A percentile compares a stretch with the other conserved stretches of the same genome.
Conservation (phyloP, 2,113 vertebrate species). For the Phyllostomus hastatus region DNA sequence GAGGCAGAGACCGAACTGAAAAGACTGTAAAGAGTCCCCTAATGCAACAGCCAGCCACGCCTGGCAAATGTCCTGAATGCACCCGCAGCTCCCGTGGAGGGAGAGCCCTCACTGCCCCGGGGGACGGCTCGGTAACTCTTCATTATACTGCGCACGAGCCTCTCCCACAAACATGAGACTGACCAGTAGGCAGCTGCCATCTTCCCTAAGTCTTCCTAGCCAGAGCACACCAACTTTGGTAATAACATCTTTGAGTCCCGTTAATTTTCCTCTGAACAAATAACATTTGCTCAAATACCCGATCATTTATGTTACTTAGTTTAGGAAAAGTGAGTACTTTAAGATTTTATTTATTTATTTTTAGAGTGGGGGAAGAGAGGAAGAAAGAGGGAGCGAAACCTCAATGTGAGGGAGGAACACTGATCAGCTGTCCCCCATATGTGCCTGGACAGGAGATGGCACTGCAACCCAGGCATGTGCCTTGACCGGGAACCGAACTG, state of each 20-base stretch:
- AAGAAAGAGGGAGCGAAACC: too few relatives aligned
- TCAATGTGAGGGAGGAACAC: too few relatives aligned
- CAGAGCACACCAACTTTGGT: not conserved
- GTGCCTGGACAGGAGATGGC: too few relatives aligned
- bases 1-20: not conserved
- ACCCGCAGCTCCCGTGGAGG: accelerated
- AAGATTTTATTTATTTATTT: too few relatives aligned
- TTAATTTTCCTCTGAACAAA: not conserved
- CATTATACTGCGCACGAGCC: not conserved
- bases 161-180: not conserved
- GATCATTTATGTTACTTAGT: not conserved
- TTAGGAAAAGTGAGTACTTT: not conserved
- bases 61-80: not conserved
- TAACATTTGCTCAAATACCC: not conserved
- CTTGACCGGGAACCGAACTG: too few relatives aligned
- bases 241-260: not conserved
- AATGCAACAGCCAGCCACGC: not conserved
- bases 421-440: too few relatives aligned
- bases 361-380: too few relatives aligned
- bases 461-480: too few relatives aligned
- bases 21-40: not conserved
- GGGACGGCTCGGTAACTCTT: not conserved
- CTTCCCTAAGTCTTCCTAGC: not conserved
- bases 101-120: not conserved
- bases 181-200: not conserved